Base-by-base conservation (phyloP, 2,113 vertebrate genomes). In the Ardeotis arabs region DNA sequence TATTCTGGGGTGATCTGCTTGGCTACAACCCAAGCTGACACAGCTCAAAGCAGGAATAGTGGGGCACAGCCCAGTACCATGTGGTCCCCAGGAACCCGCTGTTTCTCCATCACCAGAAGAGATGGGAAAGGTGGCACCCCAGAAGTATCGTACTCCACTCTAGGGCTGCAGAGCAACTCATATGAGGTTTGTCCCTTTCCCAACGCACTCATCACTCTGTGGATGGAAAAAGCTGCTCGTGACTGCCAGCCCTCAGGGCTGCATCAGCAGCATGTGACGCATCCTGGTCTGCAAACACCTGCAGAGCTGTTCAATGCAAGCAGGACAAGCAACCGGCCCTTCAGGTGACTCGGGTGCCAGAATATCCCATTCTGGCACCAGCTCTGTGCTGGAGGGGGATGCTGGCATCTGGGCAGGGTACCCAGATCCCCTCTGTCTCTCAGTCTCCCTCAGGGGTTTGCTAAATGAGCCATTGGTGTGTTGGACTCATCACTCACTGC, bases 91-190 rank as follows among this genome's bases (percentile, higher is more conserved):
- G 41, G 18, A 53, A 14, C n/a, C 66, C 10, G 1, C 15, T 35
- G 39, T 9, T 55, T 68, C 49, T 73, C 60, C 53, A 47, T 28
- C 52, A 15, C 35, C 7, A 37, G n/a, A 62, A 59, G 4, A 70
- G 45, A 17, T 1, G 13, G 49, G 53, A 79, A 80, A 62, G 23
- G n/a, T 56, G 52, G 10, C 18, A 56, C 2, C 24, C 28, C 37
- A 17, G 12, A 47, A 39, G 12, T 5, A 44, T 1, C 0, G 0
- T 10, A 16, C 15, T 72, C 20, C 7, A 4, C 27, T 17, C 0
- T 4, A 60, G 23, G 5, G 53, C 39, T 68, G 53, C 69, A 72
- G 44, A 84, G 37, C 0, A 12, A 7, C 29, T 68, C 3, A 0
- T 14, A 25, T 2, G 33, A 45, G 28, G 18, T 33, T 24, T n/a